Evolutionary conservation across 2,888 invertebrate species (phyloP).

Genomic region (Idaea straminata): DNA sequence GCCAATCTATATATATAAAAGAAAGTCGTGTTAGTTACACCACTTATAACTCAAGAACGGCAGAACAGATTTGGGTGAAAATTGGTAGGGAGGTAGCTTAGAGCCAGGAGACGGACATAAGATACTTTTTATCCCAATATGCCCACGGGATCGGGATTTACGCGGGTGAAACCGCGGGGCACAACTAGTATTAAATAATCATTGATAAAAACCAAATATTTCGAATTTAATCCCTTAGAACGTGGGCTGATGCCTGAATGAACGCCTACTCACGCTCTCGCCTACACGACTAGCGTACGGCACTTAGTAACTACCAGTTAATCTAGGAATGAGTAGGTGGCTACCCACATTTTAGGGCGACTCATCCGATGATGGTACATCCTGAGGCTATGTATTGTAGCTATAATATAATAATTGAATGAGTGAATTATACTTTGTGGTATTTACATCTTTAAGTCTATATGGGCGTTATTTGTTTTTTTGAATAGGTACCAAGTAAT

Average conservation of each 20-base stretch:
- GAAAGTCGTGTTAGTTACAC: too few relatives aligned
- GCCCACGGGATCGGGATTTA: too few relatives aligned
- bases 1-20: too few relatives aligned
- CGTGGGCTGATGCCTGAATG: constrained; percentile 35
- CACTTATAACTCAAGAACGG: too few relatives aligned
- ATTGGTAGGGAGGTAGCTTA: too few relatives aligned
- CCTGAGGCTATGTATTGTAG: neutral
- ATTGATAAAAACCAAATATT: neutral
- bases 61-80: too few relatives aligned
- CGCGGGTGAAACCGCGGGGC: too few relatives aligned
- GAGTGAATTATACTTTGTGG: neutral
- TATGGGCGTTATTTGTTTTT: too few relatives aligned
- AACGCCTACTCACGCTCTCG: constrained; percentile 38
- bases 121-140: too few relatives aligned
- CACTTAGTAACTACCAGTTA: neutral
- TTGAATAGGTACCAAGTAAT: too few relatives aligned
- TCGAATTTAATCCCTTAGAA: constrained; percentile 6
- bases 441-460: neutral
- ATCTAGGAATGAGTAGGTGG: constrained; percentile 25
- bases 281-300: neutral
- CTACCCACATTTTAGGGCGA: constrained; percentile 28
- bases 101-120: too few relatives aligned
- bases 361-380: neutral
- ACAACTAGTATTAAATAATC: neutral
- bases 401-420: neutral